Conservation (phyloP, 2,113 vertebrate genomes). For the Tangachromis dhanisi region DNA sequence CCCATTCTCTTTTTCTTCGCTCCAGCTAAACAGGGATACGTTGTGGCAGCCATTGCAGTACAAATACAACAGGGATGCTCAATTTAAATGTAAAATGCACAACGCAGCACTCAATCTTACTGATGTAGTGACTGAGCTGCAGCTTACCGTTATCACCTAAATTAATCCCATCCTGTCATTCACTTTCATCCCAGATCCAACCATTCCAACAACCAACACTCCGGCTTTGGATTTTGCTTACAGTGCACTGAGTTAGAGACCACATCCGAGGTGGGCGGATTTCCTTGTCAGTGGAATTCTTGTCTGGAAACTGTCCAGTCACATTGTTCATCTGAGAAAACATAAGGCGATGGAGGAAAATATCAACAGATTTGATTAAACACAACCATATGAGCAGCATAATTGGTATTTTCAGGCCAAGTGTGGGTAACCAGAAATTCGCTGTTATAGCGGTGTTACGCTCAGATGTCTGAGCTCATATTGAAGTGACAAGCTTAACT, state of each 20-base stretch:
- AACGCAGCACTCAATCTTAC: not conserved
- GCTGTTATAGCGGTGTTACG: not conserved
- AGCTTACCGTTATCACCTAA: not conserved
- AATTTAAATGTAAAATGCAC: not conserved
- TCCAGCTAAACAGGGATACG: not conserved
- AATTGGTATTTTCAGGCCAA: constrained; percentile 6
- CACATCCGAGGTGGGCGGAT: constrained; percentile 15
- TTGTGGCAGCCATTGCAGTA: not conserved
- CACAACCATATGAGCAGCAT: constrained; percentile 13
- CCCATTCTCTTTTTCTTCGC: not conserved
- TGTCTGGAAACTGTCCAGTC: constrained; percentile 29
- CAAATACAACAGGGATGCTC: not conserved
- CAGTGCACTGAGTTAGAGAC: not conserved
- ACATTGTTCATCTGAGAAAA: constrained; percentile 32
- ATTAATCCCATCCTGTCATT: not conserved
- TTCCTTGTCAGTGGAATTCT: constrained; percentile 10
- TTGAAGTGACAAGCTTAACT: constrained; percentile 6
- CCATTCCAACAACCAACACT: not conserved
- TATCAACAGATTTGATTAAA: constrained; percentile 27
- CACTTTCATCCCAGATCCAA: not conserved
- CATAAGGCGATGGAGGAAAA: constrained; percentile 18
- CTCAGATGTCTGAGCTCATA: not conserved
- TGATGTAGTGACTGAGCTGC: not conserved
- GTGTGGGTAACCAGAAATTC: constrained; percentile 1
- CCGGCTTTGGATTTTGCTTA: not conserved